Conservation (phyloP, 2,888 invertebrate genomes). For the Acanthosepion lycidas region DNA sequence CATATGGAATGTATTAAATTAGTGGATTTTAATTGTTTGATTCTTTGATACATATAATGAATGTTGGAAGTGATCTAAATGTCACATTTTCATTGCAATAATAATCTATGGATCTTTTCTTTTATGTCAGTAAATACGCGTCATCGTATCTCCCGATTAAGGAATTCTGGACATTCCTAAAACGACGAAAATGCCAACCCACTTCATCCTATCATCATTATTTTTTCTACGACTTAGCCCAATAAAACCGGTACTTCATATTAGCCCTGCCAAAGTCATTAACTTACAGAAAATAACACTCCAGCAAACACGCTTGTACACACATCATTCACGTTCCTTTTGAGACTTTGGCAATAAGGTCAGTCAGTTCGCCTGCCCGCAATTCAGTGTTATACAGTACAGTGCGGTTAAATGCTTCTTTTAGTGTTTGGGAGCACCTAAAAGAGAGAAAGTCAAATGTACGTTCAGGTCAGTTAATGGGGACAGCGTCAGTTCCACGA, state of each 20-base stretch:
- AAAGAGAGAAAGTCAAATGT: background rate
- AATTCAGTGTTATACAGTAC: background rate
- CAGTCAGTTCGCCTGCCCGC: background rate
- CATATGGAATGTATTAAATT: no score
- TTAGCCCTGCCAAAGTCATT: background rate
- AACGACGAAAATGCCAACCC: background rate
- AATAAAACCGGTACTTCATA: background rate
- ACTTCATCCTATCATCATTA: background rate
- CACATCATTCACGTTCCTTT: background rate
- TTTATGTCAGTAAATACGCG: background rate
- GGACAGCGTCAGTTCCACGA: slow-evolving; percentile 1
- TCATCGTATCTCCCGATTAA: background rate
- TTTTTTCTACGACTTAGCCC: background rate
- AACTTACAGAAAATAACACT: slow-evolving; percentile 25
- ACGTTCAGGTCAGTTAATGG: background rate
- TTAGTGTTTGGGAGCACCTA: background rate
- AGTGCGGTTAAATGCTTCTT: background rate
- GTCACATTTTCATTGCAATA: no score
- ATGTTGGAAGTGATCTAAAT: no score
- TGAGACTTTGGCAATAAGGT: background rate
- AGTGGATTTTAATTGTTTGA: no score
- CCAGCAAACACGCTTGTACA: background rate
- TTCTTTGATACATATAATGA: no score
- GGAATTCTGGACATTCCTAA: background rate
- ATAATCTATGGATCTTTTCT: background rate